phyloP scores from a whole-genome alignment of 2,888 invertebrate species.

The Agonopterix arenella region DNA sequence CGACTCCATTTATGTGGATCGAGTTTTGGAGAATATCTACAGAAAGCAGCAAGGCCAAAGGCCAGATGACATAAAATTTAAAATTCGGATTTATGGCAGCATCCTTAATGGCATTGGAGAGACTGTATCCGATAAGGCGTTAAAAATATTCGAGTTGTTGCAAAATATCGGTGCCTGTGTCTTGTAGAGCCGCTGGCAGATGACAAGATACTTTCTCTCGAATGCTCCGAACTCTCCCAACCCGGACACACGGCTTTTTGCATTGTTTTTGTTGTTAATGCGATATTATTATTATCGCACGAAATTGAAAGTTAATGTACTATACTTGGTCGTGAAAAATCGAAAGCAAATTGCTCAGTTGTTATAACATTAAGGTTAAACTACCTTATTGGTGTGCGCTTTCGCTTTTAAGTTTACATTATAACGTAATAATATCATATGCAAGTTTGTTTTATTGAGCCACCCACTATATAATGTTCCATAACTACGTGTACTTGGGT shows the following conservation, averaged over 20 bases:
- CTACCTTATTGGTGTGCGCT: slow-evolving; percentile 21
- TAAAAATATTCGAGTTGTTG: slow-evolving; percentile 43
- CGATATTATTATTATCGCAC: slow-evolving; percentile 53
- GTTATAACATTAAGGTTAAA: slow-evolving; percentile 33
- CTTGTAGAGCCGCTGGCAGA: slow-evolving; percentile 31
- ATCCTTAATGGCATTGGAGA: slow-evolving; percentile 22
- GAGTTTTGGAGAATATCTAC: slow-evolving; percentile 9
- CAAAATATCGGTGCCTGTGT: slow-evolving; percentile 35
- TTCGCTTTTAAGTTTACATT: slow-evolving; percentile 24
- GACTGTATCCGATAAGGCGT: slow-evolving; percentile 24
- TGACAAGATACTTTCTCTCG: slow-evolving; percentile 62
- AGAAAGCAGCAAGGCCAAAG: slow-evolving; percentile 24
- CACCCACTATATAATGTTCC: slow-evolving; percentile 6
- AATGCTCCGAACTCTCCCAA: slow-evolving; percentile 37
- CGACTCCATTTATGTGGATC: not conserved
- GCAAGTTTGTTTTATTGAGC: slow-evolving; percentile 11
- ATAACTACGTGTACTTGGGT: too few species aligned
- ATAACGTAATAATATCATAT: slow-evolving; percentile 5
- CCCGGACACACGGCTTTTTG: slow-evolving; percentile 54
- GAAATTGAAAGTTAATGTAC: slow-evolving; percentile 64
- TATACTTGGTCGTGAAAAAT: slow-evolving; percentile 48
- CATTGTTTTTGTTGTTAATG: slow-evolving; percentile 65
- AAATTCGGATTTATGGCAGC: slow-evolving; percentile 29
- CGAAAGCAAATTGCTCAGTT: slow-evolving; percentile 50
- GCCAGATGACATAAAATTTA: slow-evolving; percentile 26